phyloP scores from a whole-genome alignment of 2,888 invertebrate genomes.

The Ptychoptera contaminata region DNA sequence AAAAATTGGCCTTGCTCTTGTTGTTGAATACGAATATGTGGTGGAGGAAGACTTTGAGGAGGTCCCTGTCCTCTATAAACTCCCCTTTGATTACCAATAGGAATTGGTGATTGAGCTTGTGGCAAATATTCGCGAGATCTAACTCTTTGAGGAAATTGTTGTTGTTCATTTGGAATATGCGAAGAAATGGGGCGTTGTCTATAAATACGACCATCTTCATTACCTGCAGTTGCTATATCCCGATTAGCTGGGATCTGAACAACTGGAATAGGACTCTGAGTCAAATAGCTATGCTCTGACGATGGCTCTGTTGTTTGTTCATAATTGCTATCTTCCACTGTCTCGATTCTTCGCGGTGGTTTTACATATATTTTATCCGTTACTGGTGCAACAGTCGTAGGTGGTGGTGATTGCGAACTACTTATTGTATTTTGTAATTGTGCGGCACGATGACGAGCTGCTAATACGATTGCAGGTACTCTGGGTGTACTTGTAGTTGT shows the following conservation, averaged over 20 bases:
- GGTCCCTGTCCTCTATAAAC: slow-evolving; percentile 1
- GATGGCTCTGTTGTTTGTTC: slow-evolving; percentile 38
- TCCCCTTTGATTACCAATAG: slow-evolving; percentile 16
- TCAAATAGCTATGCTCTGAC: slow-evolving; percentile 34
- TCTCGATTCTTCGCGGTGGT: slow-evolving; percentile 9
- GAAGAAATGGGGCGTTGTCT: slow-evolving; percentile 7
- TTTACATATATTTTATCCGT: slow-evolving; percentile 29
- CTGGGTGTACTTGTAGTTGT: slow-evolving; percentile 45
- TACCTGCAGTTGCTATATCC: slow-evolving; percentile 13
- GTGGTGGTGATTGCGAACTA: slow-evolving; percentile 8
- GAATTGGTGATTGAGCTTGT: too few species aligned
- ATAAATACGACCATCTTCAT: slow-evolving; percentile 9
- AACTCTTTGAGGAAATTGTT: slow-evolving; percentile 4
- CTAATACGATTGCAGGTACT: slow-evolving; percentile 35
- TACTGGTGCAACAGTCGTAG: slow-evolving; percentile 7
- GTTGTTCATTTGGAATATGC: not conserved
- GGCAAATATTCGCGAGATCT: slow-evolving; percentile 30
- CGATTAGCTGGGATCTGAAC: slow-evolving; percentile 32
- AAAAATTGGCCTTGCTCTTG: slow-evolving; percentile 14
- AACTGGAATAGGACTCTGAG: slow-evolving; percentile 35
- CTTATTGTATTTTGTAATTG: slow-evolving; percentile 13
- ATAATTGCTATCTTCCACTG: slow-evolving; percentile 30
- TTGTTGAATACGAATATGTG: not conserved
- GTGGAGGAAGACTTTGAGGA: slow-evolving; percentile 27
- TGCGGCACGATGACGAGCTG: slow-evolving; percentile 33